These are phyloP conservation scores for Phortica okadai DNA, from an alignment of 2,888 invertebrate species.

Conservation along the genomic window DNA sequence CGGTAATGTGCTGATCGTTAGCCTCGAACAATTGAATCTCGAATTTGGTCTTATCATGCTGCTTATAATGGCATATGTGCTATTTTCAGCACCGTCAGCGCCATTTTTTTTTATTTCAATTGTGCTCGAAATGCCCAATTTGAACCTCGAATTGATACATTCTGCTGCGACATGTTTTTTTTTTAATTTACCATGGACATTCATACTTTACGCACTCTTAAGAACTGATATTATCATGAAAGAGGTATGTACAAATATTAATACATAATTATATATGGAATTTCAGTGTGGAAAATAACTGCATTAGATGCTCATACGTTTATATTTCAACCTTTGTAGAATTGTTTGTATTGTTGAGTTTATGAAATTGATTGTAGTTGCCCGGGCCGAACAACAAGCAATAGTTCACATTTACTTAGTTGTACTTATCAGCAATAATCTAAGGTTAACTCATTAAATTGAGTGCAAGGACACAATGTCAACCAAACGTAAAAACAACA, in stretches of 20 bases:
- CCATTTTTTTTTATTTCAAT: conserved; percentile 59
- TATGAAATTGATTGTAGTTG: too few species aligned
- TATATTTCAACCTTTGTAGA: too few species aligned
- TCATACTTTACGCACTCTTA: conserved; percentile 44
- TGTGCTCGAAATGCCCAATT: conserved; percentile 44
- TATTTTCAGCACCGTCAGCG: conserved; percentile 53
- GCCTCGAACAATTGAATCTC: conserved; percentile 54
- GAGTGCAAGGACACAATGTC: neutral
- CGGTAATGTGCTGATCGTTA: conserved; percentile 53
- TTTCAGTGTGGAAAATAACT: too few species aligned
- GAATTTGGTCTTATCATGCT: conserved; percentile 55
- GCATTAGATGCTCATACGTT: too few species aligned
- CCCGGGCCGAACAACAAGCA: too few species aligned
- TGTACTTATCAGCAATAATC: too few species aligned
- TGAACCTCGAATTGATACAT: neutral
- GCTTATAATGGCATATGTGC: conserved; percentile 49
- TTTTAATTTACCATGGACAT: conserved; percentile 53
- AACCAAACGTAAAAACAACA: too few species aligned
- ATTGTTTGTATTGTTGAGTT: too few species aligned
- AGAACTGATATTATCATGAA: conserved; percentile 46
- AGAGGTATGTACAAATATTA: conserved; percentile 51
- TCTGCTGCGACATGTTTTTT: conserved; percentile 31
- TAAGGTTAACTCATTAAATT: neutral
- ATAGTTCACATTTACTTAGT: too few species aligned
- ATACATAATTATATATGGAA: neutral